Percentiles rank a stretch among this genome's conserved stretches.
phyloP scores from a whole-genome alignment of 2,113 vertebrate species.

The Equus przewalskii region DNA sequence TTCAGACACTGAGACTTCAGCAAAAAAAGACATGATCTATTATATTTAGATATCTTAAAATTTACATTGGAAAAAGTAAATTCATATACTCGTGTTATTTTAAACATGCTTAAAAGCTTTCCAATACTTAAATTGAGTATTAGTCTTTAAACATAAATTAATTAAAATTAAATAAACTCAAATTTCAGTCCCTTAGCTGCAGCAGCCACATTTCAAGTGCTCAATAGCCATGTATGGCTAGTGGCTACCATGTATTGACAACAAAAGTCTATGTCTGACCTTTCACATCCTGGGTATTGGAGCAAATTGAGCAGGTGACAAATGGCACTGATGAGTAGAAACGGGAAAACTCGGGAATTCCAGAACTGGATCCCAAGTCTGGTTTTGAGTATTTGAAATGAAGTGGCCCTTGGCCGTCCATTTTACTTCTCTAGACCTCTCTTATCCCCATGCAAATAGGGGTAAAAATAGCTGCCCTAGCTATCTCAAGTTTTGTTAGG shows the following conservation, averaged over 20 bases:
- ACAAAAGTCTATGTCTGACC: background rate
- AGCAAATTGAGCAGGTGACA: background rate
- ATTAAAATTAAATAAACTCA: background rate
- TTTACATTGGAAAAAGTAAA: background rate
- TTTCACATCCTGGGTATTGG: background rate
- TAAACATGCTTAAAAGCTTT: background rate
- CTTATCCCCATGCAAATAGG: background rate
- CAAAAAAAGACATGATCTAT: background rate
- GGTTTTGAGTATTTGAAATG: background rate
- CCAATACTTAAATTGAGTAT: background rate
- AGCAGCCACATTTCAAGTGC: background rate
- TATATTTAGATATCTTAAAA: background rate
- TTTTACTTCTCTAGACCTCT: background rate
- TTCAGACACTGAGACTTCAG: background rate
- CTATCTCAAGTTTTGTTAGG: background rate
- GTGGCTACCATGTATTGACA: background rate
- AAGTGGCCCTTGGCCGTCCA: background rate
- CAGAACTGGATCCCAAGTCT: background rate
- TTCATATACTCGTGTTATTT: background rate
- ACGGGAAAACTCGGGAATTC: background rate
- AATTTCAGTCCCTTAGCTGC: background rate
- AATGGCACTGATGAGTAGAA: background rate
- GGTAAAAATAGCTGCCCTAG: background rate
- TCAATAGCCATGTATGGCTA: background rate
- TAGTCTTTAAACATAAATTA: background rate